Base-by-base conservation (phyloP, 2,797 vertebrate species). In the Acanthis flammea region DNA sequence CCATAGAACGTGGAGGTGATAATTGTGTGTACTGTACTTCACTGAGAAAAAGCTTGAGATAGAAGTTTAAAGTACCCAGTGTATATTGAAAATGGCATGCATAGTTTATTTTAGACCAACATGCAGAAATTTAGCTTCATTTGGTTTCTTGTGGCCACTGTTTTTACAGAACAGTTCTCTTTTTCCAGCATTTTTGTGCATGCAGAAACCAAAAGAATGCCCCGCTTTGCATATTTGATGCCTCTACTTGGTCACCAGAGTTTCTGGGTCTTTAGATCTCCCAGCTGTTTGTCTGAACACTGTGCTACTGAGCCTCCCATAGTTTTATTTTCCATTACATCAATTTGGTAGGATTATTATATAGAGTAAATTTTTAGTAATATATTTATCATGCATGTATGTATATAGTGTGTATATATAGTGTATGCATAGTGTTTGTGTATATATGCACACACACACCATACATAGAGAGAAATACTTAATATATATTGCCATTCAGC, bases 31-130 rank as follows among this genome's bases (percentile, higher is more conserved):
- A 30, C 63, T 75, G 48, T 90, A 79, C 33, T 77, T 91, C 72
- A 60, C 86, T 95, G 72, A 91, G 75, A 74, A 82, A 51, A 90
- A 94, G 42, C 84, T 91, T 86, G 78, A 86, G 85, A 89, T 51
- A 73, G 55, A 94, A 91, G 55, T 91, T 95, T 84, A 33, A 95
- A 93, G 48, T 79, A 47, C 50, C 12, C 27, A 44, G 33, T 35
- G 21, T 31, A 15, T 81, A 81, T 30, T 88, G 51, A 84, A 96
- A 94, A 75, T 37, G 8, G 30, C 35, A 81, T 60, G 62, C 10
- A 19, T 74, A 10, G 1, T 93, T 96, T 90, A 42, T 85, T 77
- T 31, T 44, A 82, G 57, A 39, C 13, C 28, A 83, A 42, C 11
- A 23, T 45, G 53, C 18, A 94, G 55, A 68, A 74, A 65, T 67